phyloP scores from a whole-genome alignment of 2,797 vertebrate genomes.

The Simalia tracyae region DNA sequence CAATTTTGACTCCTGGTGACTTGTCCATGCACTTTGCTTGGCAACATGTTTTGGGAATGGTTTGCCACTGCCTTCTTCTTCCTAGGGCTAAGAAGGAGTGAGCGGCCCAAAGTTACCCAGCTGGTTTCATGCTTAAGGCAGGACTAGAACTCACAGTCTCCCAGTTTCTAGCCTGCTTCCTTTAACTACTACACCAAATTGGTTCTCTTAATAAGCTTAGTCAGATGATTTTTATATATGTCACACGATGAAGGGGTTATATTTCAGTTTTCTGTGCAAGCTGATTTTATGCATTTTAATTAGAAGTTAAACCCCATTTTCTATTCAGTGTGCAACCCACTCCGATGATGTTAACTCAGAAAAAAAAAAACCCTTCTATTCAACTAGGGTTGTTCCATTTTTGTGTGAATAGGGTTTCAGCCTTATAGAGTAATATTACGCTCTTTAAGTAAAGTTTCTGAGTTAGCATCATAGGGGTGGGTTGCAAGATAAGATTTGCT shows the following conservation, averaged over 20 bases:
- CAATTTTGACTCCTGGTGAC: not conserved
- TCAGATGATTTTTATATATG: not conserved
- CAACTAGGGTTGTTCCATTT: not conserved
- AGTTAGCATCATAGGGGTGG: no score
- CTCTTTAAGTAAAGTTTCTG: not conserved
- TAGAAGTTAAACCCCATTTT: not conserved
- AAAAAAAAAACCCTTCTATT: not conserved
- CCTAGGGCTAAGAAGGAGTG: not conserved
- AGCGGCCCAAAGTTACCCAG: not conserved
- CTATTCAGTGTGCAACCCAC: not conserved
- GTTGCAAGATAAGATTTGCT: not conserved
- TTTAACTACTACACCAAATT: not conserved
- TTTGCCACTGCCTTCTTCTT: not conserved
- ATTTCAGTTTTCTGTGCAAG: not conserved
- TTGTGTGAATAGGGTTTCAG: not conserved
- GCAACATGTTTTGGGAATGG: not conserved
- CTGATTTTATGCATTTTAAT: not conserved
- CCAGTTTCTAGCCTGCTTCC: not conserved
- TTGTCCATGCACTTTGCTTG: not conserved
- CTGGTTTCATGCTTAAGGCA: not conserved
- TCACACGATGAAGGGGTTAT: not conserved
- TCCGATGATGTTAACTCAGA: not conserved
- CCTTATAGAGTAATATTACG: not conserved
- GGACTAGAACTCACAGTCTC: not conserved
- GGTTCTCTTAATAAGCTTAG: not conserved